phyloP scores from a whole-genome alignment of 2,797 vertebrate genomes.

The Chaunax sp. region DNA sequence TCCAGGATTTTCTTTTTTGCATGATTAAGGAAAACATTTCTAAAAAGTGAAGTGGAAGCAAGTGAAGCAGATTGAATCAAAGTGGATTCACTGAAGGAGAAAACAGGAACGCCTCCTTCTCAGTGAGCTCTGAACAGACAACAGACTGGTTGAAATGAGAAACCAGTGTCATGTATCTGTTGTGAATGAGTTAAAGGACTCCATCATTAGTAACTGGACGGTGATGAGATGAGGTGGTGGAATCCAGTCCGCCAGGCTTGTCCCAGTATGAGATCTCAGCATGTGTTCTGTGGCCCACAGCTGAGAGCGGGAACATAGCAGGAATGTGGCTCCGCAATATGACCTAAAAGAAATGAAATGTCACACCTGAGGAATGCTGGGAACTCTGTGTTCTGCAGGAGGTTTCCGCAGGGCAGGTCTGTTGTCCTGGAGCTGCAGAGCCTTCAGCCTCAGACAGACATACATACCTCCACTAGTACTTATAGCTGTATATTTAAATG shows the following conservation, averaged over 20 bases:
- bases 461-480: too few relatives aligned
- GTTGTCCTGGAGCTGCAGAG: background rate
- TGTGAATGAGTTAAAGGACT: background rate
- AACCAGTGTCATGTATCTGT: background rate
- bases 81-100: background rate
- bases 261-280: slow-evolving; percentile 39
- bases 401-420: slow-evolving; percentile 20
- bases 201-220: background rate
- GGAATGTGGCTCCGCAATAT: slow-evolving; percentile 59
- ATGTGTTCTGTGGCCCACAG: slow-evolving; percentile 38
- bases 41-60: too few relatives aligned
- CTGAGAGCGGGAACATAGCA: slow-evolving; percentile 35
- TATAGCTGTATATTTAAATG: background rate
- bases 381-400: slow-evolving; percentile 14
- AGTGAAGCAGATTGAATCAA: background rate
- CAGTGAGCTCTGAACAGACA: background rate
- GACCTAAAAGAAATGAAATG: slow-evolving; percentile 63
- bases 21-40: too few relatives aligned
- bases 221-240: slow-evolving; percentile 13
- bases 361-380: slow-evolving; percentile 53
- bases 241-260: slow-evolving; percentile 40
- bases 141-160: too few relatives aligned
- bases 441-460: background rate
- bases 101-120: background rate
- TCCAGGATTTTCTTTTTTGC: too few relatives aligned